Percentiles rank a stretch among this genome's conserved stretches.
phyloP scores from a whole-genome alignment of 2,797 vertebrate species.

The Acanthornis magna region DNA sequence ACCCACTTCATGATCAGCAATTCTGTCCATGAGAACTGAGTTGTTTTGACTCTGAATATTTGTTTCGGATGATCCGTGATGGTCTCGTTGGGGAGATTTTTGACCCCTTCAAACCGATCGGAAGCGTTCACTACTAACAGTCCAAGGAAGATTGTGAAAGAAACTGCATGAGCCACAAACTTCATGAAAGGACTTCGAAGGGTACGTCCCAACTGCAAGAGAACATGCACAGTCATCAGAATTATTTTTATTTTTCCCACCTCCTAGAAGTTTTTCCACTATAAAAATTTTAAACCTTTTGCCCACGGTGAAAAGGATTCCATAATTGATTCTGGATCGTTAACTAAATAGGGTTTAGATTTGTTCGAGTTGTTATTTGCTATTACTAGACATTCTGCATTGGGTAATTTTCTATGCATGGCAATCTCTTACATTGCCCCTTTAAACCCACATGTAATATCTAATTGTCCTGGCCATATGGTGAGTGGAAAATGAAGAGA shows the following conservation, averaged over 20 bases:
- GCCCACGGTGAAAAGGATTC: background rate
- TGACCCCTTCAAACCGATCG: conserved; percentile 93
- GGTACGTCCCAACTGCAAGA: conserved; percentile 87
- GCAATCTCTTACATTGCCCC: background rate
- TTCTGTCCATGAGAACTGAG: conserved; percentile 97
- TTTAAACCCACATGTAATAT: background rate
- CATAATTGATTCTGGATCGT: background rate
- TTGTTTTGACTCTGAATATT: conserved; percentile 96
- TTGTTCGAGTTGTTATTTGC: background rate
- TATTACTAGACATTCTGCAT: background rate
- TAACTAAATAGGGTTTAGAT: background rate
- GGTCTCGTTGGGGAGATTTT: conserved; percentile 95
- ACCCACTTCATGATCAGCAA: conserved; percentile 99
- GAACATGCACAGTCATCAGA: background rate
- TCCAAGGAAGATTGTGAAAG: conserved; percentile 94
- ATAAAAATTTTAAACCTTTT: background rate
- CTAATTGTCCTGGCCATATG: background rate
- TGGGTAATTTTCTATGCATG: background rate
- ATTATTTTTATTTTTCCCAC: background rate
- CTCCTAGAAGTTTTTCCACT: background rate
- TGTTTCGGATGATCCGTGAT: conserved; percentile 93
- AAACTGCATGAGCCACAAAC: conserved; percentile 95
- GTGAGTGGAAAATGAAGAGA: background rate
- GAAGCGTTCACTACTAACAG: conserved; percentile 92
- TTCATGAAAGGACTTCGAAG: conserved; percentile 97